Conservation (phyloP, 1,140 invertebrate genomes). For the Eumeta japonica region DNA sequence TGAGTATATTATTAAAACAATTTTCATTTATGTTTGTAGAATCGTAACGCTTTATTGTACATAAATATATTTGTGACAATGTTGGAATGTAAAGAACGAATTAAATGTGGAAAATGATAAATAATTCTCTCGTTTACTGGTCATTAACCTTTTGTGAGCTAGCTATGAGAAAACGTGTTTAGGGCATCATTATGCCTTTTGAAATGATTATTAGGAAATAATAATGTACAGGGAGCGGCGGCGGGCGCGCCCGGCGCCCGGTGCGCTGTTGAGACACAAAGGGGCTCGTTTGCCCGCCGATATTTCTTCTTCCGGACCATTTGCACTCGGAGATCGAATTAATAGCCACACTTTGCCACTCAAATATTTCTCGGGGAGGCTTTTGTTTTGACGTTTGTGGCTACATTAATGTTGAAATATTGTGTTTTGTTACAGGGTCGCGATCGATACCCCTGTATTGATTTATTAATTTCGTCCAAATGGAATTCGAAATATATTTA, state of each 20-base stretch:
- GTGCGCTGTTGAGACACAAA: not conserved
- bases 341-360: not conserved
- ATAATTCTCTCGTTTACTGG: not conserved
- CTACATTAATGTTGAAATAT: not conserved
- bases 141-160: not conserved
- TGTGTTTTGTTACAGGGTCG: not conserved
- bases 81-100: not conserved
- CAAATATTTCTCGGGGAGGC: not conserved
- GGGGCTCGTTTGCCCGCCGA: not conserved
- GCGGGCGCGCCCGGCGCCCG: not conserved
- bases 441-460: not conserved
- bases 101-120: not conserved
- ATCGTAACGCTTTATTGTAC: no score
- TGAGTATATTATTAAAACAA: no score
- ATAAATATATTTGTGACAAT: no score
- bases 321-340: conserved; percentile 1
- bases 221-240: not conserved
- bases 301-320: conserved; percentile 1
- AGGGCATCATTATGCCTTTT: no score
- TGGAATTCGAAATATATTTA: no score
- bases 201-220: not conserved
- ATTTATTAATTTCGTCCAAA: not conserved
- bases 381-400: not conserved
- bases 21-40: no score
- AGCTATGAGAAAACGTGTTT: no score